Base-by-base conservation (phyloP, 2,113 vertebrate species). In the Malurus melanocephalus region DNA sequence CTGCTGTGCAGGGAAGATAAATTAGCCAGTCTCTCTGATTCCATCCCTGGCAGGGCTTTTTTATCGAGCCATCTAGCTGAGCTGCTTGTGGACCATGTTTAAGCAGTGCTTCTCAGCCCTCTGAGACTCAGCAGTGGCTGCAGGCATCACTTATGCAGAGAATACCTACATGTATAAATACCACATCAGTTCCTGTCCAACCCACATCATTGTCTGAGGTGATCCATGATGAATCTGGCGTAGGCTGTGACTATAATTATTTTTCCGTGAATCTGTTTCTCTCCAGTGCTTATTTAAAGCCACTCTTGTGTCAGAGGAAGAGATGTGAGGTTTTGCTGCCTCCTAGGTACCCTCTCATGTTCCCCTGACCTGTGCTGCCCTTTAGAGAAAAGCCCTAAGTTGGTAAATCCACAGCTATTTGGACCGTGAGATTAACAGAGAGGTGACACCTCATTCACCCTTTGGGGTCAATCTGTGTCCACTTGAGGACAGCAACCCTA, bases 331-430 rank as follows among this genome's bases (percentile, higher is more conserved):
- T 51, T 69, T 46, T 87, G 27, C 42, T 93, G 55, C 35, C 40
- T 88, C 62, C 65, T 78, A 43, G 48, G 30, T 64, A 72, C 38
- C 18, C 57, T 78, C 85, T 57, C 6, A 4, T 53, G 28, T 72
- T 59, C 80, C 86, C 43, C 80, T 76, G 84, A 52, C 67, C 90
- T 2, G 2, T 60, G 56, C 35, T 94, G 92, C 71, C 90, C 84
- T 85, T 88, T 52, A 51, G 24, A 87, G 81, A 81, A 92, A 81
- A 80, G 72, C 43, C 64, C 11, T 90, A 68, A 87, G 2, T 85
- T 43, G 14, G 56, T 87, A 91, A 92, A 81, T 46, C 88, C 90
- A 76, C 45, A 43, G 65, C 78, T 87, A 13, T 76, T 92, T 73
- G 60, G 35, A 59, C 68, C 2, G 1, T 52, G 61, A 84, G 92